Base-by-base conservation (phyloP, 2,113 vertebrate species). In the Syngnathus typhle region DNA sequence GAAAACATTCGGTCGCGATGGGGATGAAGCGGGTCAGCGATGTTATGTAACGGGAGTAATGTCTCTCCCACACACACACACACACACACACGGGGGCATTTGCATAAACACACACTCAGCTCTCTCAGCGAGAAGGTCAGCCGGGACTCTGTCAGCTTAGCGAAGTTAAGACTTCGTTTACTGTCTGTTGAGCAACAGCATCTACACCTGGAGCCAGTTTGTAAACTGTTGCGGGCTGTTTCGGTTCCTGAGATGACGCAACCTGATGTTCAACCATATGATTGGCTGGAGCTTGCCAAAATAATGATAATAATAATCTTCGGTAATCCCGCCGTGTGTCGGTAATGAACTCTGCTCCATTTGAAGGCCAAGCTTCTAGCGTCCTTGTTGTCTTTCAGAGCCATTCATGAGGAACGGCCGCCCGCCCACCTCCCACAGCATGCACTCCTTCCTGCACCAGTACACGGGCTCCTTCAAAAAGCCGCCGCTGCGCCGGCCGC, bases 381-480 rank as follows among this genome's bases (percentile, higher is more conserved):
- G 23, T 41, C 4, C 5, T 16, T 51, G 52, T 61, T 75, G 44
- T 56, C 18, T 83, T 86, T 64, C 92, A 98, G 95, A 98, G 84
- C 94, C 96, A 39, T 95, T 97, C 83, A 95, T 98, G 93, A 96
- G 95, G 92, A 98, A 98, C 82, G 96, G 95, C 85, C 93, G 94
- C 72, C 95, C 95, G 63, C 94, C 94, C 70, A 93, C 96, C 11
- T 96, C 96, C 77, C 95, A 98, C 91, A 96, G 94, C 78, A 93
- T 98, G 92, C 96, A 98, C 88, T 98, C 96, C 74, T 98, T 98
- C 87, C 93, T 98, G 73, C 95, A 98, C 85, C 96, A 98, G 72
- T 98, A 98, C 91, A 94, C 95, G 2, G 94, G 95, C 72, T 95
- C 95, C 85, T 98, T 98, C 90, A 96, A 96, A 92, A 98, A 98